Evolutionary conservation across 37 sponge, comb jelly and placozoan genomes (phyloP).

Genomic region (Beroe ovata): DNA sequence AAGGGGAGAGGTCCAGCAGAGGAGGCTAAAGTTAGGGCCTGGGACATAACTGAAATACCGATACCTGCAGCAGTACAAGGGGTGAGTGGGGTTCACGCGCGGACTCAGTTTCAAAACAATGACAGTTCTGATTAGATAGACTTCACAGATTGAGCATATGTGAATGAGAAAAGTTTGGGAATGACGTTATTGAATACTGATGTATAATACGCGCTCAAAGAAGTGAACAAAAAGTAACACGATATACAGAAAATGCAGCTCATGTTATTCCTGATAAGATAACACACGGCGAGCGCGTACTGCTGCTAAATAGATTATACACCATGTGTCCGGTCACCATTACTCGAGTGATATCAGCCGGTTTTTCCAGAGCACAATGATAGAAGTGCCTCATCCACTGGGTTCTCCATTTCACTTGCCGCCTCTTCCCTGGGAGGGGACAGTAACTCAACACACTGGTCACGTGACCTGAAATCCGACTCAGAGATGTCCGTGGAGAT

Average conservation of each 20-base stretch:
- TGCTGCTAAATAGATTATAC: background rate
- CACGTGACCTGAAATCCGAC: background rate
- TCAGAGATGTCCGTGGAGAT: no score
- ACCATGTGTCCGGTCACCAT: background rate
- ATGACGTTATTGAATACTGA: background rate
- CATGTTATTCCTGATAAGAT: background rate
- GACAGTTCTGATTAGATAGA: no score
- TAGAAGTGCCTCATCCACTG: no score
- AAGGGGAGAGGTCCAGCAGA: background rate
- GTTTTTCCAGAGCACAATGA: background rate
- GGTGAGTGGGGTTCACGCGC: no score
- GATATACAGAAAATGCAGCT: background rate
- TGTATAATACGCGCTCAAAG: background rate
- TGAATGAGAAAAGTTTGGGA: background rate
- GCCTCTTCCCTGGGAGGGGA: background rate
- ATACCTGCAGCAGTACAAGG: background rate
- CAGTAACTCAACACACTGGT: background rate
- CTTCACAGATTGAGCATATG: no score
- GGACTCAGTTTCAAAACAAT: no score
- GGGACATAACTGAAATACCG: constrained; percentile 4
- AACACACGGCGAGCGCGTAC: no score
- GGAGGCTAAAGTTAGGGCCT: background rate
- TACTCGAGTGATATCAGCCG: background rate
- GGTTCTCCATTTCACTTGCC: no score
- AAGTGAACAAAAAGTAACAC: background rate